Conservation (phyloP, 2,888 invertebrate species). For the Spisula subtruncata region DNA sequence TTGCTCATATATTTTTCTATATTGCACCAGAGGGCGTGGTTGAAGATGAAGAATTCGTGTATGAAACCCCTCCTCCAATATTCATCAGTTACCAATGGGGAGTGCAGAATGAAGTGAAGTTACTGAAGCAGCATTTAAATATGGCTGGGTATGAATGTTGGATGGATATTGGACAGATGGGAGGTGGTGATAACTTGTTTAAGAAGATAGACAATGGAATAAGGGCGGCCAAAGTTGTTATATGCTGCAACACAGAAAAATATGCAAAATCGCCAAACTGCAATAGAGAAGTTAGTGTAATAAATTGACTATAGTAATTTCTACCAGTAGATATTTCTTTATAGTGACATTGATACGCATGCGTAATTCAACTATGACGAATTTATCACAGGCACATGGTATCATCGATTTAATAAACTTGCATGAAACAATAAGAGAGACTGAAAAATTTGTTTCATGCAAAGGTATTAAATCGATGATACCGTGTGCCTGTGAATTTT, state of each 20-base stretch:
- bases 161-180: conserved; percentile 87
- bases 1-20: too few relatives aligned
- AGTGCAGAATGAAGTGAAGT: conserved; percentile 84
- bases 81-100: conserved; percentile 85
- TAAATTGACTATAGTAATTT: not conserved
- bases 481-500: too few relatives aligned
- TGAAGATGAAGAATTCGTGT: conserved; percentile 76
- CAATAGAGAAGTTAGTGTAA: conserved; percentile 84
- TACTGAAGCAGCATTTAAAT: conserved; percentile 83
- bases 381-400: too few relatives aligned
- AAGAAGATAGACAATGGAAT: conserved; percentile 86
- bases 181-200: conserved; percentile 87
- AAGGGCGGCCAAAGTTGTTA: conserved; percentile 79
- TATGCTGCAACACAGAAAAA: conserved; percentile 77
- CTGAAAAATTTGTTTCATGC: too few relatives aligned
- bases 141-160: conserved; percentile 86
- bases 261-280: conserved; percentile 87
- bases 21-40: conserved; percentile 70
- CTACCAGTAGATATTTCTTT: too few relatives aligned
- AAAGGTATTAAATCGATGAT: too few relatives aligned
- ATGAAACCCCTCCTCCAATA: conserved; percentile 72
- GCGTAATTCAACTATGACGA: too few relatives aligned
- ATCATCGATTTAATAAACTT: too few relatives aligned
- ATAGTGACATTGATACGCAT: too few relatives aligned
- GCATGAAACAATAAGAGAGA: too few relatives aligned